Evolutionary conservation across 2,888 invertebrate genomes (phyloP), one percentile per base, ranked within the genome.

Genomic region (Ommatoiulus sabulosus): DNA sequence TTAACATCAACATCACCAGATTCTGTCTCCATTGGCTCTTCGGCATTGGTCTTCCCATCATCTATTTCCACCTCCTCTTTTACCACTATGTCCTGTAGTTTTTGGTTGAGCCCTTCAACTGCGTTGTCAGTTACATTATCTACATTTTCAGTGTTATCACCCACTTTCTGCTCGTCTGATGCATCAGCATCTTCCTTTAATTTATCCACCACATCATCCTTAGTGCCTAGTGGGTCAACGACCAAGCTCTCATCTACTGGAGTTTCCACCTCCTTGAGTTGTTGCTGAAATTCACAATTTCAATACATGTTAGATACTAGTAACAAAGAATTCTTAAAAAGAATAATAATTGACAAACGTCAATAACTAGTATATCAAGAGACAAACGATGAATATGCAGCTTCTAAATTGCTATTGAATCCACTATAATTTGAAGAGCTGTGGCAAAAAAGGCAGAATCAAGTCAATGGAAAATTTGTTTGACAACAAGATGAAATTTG

Each of bases 111-210:
- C 20, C 10, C 80, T 35, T 80, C 80, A 20, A 80, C 35, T 24
- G 35, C 80, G 1, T 20, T 44, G 46, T 46, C 87, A 44, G 48
- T 87, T 3, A 17, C 6, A 80, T 10, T 80, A 10, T 5, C 80
- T 10, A 17, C n/a, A 80, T 24, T 80, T 48, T 6, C 84, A n/a
- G 8, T 35, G 10, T 88, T n/a, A 43, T 72, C 84, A 17, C 15
- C n/a, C 91, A 7, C n/a, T 20, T 24, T 20, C 44, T 35, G 24
- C 1, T n/a, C 44, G n/a, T 84, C 88, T 17, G 72, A 0, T 1
- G 84, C 84, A 84, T 80, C 84, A 88, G 88, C 6, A 17, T 7
- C 84, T 80, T 84, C 24, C 20, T 84, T 88, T 35, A 35, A 15
- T 12, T 43, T 35, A n/a, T n/a, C 85, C 44, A 44, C 17, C 52